Base-by-base conservation (phyloP, 2,888 invertebrate species). In the Oscheius myriophilus region DNA sequence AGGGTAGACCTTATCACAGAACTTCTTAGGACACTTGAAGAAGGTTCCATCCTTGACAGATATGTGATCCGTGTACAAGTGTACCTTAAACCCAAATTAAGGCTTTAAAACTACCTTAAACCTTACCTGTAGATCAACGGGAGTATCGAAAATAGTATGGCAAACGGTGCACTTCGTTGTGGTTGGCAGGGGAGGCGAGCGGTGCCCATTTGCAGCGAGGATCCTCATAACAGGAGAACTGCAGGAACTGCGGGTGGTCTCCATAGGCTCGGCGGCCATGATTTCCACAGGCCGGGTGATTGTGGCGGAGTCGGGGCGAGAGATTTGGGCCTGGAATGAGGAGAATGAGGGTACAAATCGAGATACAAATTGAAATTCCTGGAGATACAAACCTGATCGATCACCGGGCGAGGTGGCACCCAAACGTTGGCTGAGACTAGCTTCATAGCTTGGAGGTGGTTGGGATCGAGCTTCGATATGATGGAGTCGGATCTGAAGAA, bases 31-130 rank as follows among this genome's bases (percentile, higher is more conserved):
- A 63, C 86, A 86, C 42, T 69, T 69, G 59, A 75, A 82, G 62
- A 84, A 81, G 26, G 73, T 78, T 14, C 86, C 86, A 59, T 86
- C 86, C 21, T 76, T 73, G 69, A 85, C 79, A 18, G 69, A 52
- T 26, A 86, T 69, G 71, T 86, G 86, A 62, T 86, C 86, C 18
- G 84, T 76, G 51, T 84, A 81, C 21, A 84, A 55, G 59, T 86
- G 86, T 9, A 84, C 75, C 72, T 80, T n/a, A 53, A 51, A 74
- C 16, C 33, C n/a, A 25, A 41, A 7, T 41, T 26, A 26, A 57
- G n/a, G 14, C n/a, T n/a, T 41, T 39, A 16, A 57, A 4, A 43
- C 11, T 58, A 16, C 16, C n/a, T 21, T 6, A 59, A 11, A 43
- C 46, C 26, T 46, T 46, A 69, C 68, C 51, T 71, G 71, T 26